Evolutionary conservation across 2,888 invertebrate species (phyloP), one percentile per base, ranked within the genome.

Genomic region (Campaea margaritaria): DNA sequence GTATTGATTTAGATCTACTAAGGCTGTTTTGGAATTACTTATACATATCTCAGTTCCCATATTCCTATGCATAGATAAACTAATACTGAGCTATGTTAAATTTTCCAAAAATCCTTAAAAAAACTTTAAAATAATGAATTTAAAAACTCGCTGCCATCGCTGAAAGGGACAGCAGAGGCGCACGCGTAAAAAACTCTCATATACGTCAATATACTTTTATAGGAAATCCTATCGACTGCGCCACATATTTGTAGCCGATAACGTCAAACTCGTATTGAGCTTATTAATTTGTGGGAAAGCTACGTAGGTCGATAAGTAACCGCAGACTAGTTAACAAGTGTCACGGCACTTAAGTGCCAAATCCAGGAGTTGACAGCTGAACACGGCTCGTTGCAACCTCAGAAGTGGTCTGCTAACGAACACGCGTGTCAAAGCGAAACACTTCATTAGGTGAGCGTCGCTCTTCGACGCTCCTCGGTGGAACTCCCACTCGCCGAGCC

Each of bases 371-470:
- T 89, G 89, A 87, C 89, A 89, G 85, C 86, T 87, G 89, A 87
- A 82, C 87, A 84, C 81, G 84, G 81, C 81, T 84, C 84, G 86
- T 80, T 77, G 82, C 83, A 76, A 84, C 81, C 51, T 21, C 76
- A 87, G 81, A 82, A 91, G 91, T 89, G 89, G 89, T 89, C 85
- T 83, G 90, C 89, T 91, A 91, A 91, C 91, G 91, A 92, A 91
- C 87, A 87, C 89, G 89, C 90, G 90, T 90, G 90, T 91, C 91
- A 92, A 91, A 91, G 90, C 89, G 88, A 89, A 61, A 89, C 90
- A 90, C 91, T 92, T 91, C 91, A 92, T 91, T 92, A 92, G 89
- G 86, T 89, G 91, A 90, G 88, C 86, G 84, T 74, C 79, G 81
- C 85, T 81, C 78, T 74, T 75, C 72, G 68, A 54, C 70, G 72